Percentiles rank a stretch among this genome's conserved stretches.
These are phyloP conservation scores for Albula goreensis DNA, from an alignment of 2,113 vertebrate species.

Conservation along the genomic window DNA sequence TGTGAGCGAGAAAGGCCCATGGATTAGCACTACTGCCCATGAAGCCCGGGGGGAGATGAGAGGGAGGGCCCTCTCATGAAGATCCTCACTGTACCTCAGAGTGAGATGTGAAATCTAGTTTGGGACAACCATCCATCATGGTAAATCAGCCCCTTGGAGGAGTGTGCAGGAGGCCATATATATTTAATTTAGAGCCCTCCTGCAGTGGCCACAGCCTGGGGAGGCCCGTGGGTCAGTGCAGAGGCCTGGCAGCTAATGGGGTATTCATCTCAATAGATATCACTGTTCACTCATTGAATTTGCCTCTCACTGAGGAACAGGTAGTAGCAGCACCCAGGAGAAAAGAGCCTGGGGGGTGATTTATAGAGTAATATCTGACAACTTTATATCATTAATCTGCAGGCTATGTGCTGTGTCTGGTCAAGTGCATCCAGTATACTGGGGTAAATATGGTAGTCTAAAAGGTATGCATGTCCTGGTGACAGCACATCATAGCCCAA, in stretches of 20 bases:
- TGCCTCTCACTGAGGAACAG: neutral
- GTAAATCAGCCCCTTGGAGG: neutral
- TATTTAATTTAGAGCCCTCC: neutral
- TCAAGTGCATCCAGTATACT: too few relatives aligned
- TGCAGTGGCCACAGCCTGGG: neutral
- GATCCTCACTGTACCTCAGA: neutral
- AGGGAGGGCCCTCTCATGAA: neutral
- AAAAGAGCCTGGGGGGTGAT: neutral
- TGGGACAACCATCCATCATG: conserved; percentile 10
- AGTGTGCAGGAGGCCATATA: neutral
- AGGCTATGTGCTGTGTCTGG: neutral
- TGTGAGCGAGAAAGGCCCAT: neutral
- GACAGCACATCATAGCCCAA: too few relatives aligned
- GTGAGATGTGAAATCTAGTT: conserved; percentile 1
- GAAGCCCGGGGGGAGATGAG: conserved; percentile 14
- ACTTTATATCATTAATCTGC: neutral
- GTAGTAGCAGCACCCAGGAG: neutral
- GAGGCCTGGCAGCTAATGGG: neutral
- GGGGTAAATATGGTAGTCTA: too few relatives aligned
- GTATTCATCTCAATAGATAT: conserved; percentile 3
- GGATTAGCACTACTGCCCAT: neutral
- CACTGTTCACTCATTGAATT: neutral
- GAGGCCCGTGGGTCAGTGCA: neutral
- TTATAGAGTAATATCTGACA: neutral
- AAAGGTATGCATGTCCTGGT: too few relatives aligned